A percentile compares a stretch with the other conserved stretches of the same genome.
These are phyloP conservation scores for Gorsachius goisagi DNA, from an alignment of 2,113 vertebrate genomes.

Conservation along the genomic window DNA sequence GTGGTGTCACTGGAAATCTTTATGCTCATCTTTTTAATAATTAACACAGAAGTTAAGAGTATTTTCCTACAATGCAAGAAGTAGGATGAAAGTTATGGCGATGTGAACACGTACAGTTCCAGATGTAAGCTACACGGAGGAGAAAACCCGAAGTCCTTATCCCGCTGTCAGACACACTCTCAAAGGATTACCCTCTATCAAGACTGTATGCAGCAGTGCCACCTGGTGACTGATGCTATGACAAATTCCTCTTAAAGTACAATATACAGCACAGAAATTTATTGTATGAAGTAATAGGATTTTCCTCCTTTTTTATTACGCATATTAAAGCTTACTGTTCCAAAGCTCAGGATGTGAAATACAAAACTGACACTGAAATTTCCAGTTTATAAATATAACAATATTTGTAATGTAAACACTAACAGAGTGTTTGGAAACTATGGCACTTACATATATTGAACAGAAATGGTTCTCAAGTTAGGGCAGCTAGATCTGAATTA, in stretches of 20 bases:
- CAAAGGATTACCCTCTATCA: not conserved
- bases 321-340: not conserved
- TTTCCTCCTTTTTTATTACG: not conserved
- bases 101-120: fast-evolving
- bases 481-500: not conserved
- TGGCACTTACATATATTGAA: not conserved
- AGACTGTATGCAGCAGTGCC: not conserved
- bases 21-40: not conserved
- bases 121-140: not conserved
- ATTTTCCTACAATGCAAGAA: not conserved
- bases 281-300: not conserved
- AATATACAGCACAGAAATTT: not conserved
- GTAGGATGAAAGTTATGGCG: not conserved
- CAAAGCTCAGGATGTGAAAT: not conserved
- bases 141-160: not conserved
- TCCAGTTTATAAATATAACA: not conserved
- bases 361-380: not conserved
- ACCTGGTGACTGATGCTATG: slow-evolving; percentile 1
- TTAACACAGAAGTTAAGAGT: not conserved
- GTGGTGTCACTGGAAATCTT: not conserved
- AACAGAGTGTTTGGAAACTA: not conserved
- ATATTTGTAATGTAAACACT: not conserved
- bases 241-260: not conserved
- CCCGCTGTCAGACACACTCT: fast-evolving
- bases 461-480: not conserved